These are phyloP conservation scores for Pygoscelis antarcticus DNA, from an alignment of 2,113 vertebrate species.

Conservation along the genomic window DNA sequence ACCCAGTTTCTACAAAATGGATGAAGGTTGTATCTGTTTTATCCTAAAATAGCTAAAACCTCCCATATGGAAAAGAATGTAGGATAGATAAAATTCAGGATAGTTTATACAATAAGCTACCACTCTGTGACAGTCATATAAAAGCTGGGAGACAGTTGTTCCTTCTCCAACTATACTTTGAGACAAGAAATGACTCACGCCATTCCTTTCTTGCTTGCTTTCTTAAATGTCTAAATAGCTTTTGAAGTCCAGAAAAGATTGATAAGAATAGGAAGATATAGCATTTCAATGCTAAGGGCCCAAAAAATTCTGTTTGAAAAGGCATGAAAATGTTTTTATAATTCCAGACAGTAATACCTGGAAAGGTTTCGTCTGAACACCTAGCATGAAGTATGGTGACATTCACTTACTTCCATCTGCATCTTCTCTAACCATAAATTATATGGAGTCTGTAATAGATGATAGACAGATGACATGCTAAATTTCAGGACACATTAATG, in stretches of 20 bases:
- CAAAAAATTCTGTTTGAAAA: neutral
- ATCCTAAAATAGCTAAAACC: neutral
- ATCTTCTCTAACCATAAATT: neutral
- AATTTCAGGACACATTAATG: neutral
- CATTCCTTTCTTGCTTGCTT: neutral
- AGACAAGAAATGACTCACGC: neutral
- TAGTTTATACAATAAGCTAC: neutral
- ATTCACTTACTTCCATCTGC: neutral
- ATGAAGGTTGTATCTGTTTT: neutral
- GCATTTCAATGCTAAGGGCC: neutral
- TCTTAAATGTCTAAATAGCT: neutral
- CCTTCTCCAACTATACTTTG: neutral
- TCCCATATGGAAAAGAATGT: neutral
- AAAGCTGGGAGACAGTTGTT: neutral
- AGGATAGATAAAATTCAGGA: neutral
- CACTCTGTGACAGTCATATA: neutral
- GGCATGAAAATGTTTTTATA: neutral
- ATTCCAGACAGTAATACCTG: neutral
- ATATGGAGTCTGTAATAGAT: neutral
- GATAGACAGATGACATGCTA: neutral
- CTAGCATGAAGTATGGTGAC: neutral
- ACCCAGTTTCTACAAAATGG: neutral
- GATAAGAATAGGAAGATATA: neutral
- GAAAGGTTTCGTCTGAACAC: neutral
- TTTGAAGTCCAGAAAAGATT: neutral